Percentiles rank a stretch among this genome's conserved stretches.
phyloP scores from a whole-genome alignment of 1,140 invertebrate species.

The Ectropis grisescens region DNA sequence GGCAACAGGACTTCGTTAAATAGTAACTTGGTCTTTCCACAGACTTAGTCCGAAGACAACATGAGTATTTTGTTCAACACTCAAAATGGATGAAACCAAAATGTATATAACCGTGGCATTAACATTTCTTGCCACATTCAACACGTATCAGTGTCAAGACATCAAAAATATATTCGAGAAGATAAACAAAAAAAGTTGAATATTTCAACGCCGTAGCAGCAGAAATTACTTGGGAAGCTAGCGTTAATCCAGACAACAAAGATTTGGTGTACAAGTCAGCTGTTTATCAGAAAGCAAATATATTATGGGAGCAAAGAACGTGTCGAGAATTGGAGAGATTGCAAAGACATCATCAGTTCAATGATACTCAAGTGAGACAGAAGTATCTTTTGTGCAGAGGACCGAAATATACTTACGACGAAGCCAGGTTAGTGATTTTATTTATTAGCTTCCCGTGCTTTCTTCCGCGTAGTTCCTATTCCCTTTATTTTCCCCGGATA shows the following conservation, averaged over 20 bases:
- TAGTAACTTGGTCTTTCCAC: no score
- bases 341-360: conserved; percentile 18
- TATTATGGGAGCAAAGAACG: conserved; percentile 28
- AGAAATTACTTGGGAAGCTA: conserved; percentile 34
- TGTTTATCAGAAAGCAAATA: conserved; percentile 24
- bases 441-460: no score
- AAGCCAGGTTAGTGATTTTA: conserved; percentile 39
- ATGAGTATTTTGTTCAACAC: no score
- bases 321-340: conserved; percentile 25
- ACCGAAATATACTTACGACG: conserved; percentile 25
- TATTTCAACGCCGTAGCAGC: conserved; percentile 33
- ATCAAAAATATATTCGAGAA: conserved; percentile 22
- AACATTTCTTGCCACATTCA: background rate
- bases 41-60: no score
- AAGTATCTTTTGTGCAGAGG: conserved; percentile 38
- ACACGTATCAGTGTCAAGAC: conserved; percentile 6
- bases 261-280: conserved; percentile 13
- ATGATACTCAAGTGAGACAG: conserved; percentile 31
- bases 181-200: conserved; percentile 24
- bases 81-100: no score
- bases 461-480: no score
- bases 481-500: no score
- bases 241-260: conserved; percentile 19
- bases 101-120: no score
- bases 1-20: no score